Base-by-base conservation (phyloP, 1,140 invertebrate genomes). In the Pseudomyrmex cubaensis region DNA sequence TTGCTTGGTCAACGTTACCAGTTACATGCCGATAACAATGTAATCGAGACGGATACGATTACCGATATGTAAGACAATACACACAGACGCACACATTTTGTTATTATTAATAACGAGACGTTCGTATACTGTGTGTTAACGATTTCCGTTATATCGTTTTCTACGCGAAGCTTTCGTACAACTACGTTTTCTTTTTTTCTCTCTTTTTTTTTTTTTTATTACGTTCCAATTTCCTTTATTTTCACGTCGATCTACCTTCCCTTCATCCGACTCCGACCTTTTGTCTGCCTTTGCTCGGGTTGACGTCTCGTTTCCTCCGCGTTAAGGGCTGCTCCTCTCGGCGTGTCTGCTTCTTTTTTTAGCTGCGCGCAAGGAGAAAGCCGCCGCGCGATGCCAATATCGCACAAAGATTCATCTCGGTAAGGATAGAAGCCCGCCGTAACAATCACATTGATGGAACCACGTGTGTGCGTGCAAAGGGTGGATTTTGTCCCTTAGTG, bases 371-470 rank as follows among this genome's bases (percentile, higher is more conserved):
- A 83, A 83, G 25, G 50, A 85, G 48, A 70, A 83, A 83, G 80
- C 77, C 61, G 76, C 67, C 61, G 76, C 67, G 69, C 67, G 69
- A 85, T 59, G 78, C 52, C 83, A 69, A 85, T 73, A 69, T 85
- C 62, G 52, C 54, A 72, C 69, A 82, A 83, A 63, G 54, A 82
- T 73, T 82, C 77, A 67, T 82, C 67, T 61, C 77, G 17, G 35
- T 52, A n/a, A 46, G 64, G 59, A 56, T 57, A 66, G 67, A 64
- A 64, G 46, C 67, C 69, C 54, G 15, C 61, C 56, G 74, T 72
- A 77, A 73, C 83, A 74, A 76, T 83, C 80, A 84, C 54, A 52
- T 57, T 76, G 78, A 83, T 76, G 80, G 84, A 83, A 75, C 70
- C 48, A 57, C 44, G 44, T 72, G 64, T 59, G 56, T 56, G 54